Evolutionary conservation across 1,140 invertebrate species (phyloP).

Genomic region (Philotrypesis tridentata): DNA sequence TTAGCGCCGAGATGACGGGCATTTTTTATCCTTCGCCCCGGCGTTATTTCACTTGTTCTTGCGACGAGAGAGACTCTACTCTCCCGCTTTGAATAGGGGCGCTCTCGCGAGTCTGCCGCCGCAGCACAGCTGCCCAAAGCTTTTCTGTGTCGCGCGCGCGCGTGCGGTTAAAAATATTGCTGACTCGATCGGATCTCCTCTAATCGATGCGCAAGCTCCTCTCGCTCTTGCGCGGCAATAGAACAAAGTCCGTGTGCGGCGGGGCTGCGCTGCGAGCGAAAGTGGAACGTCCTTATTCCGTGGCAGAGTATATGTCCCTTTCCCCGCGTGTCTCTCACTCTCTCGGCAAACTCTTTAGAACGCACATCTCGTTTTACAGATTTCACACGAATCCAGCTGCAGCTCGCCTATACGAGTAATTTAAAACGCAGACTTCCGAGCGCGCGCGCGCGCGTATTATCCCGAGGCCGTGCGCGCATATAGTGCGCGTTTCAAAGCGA

Average conservation of each 20-base stretch:
- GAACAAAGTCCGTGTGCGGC: too few species aligned
- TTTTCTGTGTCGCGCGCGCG: too few species aligned
- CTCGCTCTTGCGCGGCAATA: too few species aligned
- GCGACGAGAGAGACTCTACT: neutral
- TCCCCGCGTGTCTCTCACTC: neutral
- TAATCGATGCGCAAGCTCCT: too few species aligned
- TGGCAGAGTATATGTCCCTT: neutral
- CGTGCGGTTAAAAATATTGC: too few species aligned
- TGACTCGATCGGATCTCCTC: too few species aligned
- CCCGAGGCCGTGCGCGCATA: neutral
- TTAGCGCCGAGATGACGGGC: conserved; percentile 36
- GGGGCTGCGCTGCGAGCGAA: too few species aligned
- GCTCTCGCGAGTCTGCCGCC: too few species aligned
- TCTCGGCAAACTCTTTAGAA: neutral
- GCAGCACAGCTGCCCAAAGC: too few species aligned
- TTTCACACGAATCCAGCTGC: neutral
- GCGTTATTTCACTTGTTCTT: neutral
- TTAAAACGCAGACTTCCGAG: neutral
- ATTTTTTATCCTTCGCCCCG: conserved; percentile 25
- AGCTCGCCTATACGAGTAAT: neutral
- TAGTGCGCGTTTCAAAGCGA: neutral
- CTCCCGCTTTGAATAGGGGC: neutral
- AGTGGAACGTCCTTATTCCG: neutral
- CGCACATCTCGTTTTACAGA: neutral
- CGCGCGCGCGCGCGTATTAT: neutral